Evolutionary conservation across 2,113 vertebrate genomes (phyloP).

Genomic region (Megaceryle torquata): DNA sequence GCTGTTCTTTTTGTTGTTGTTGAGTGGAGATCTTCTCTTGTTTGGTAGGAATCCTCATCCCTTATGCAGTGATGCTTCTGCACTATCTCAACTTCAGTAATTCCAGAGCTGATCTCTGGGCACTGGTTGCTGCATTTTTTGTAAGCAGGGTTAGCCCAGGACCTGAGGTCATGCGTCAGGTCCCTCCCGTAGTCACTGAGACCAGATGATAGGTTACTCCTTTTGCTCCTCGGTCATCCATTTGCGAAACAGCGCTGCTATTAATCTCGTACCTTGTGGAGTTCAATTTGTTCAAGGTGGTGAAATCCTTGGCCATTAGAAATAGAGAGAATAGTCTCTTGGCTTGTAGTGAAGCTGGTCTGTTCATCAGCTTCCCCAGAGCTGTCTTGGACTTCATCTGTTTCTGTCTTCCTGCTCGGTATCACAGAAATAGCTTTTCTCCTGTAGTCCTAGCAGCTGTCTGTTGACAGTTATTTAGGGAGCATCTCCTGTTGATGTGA

Average conservation of each 20-base stretch:
- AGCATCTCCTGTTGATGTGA: neutral
- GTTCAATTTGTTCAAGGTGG: neutral
- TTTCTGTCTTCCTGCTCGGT: neutral
- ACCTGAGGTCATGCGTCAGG: accelerated
- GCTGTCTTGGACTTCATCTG: neutral
- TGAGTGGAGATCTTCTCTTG: neutral
- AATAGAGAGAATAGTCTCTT: accelerated
- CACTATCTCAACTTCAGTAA: neutral
- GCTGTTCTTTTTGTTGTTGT: neutral
- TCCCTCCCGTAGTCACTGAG: neutral
- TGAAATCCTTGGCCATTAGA: neutral
- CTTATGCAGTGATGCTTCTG: neutral
- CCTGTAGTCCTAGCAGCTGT: neutral
- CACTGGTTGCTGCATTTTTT: neutral
- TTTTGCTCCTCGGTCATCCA: neutral
- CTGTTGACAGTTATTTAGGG: neutral
- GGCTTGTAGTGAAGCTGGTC: neutral
- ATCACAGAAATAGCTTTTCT: neutral
- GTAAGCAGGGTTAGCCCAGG: neutral
- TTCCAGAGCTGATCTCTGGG: neutral
- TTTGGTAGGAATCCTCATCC: neutral
- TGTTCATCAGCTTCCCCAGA: neutral
- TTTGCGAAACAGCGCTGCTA: neutral
- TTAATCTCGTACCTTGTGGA: neutral
- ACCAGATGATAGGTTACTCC: neutral